Conservation (phyloP, 1,140 invertebrate species). For the Hesperophylax magnus region DNA sequence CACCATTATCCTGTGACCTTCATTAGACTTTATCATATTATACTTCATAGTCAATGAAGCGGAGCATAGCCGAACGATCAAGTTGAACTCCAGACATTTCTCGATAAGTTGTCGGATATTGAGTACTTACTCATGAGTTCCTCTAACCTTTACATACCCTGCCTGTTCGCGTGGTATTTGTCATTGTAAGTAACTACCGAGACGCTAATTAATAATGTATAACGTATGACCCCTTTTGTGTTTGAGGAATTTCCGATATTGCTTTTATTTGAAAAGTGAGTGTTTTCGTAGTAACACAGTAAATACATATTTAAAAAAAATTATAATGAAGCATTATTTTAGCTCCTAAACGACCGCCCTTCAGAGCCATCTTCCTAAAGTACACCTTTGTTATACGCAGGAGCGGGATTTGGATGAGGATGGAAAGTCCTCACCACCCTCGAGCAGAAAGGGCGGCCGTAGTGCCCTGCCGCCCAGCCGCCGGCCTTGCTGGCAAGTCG, state of each 20-base stretch:
- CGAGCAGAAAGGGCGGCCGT: not conserved
- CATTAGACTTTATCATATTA: too few relatives aligned
- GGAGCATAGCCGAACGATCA: too few relatives aligned
- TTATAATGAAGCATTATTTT: slow-evolving; percentile 5
- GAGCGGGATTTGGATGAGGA: not conserved
- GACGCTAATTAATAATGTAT: too few relatives aligned
- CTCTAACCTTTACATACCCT: too few relatives aligned
- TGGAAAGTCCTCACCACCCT: not conserved
- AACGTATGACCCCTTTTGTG: too few relatives aligned
- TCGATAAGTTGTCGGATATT: too few relatives aligned
- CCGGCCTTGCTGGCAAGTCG: not conserved
- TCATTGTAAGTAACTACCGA: too few relatives aligned
- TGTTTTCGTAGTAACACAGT: not conserved
- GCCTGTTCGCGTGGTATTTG: too few relatives aligned
- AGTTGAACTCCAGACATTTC: too few relatives aligned
- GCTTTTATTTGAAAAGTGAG: not conserved
- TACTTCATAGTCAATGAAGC: too few relatives aligned
- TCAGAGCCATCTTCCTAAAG: not conserved
- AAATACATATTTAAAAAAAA: not conserved
- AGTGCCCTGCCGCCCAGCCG: not conserved
- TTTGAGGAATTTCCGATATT: not conserved
- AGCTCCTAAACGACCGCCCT: slow-evolving; percentile 13
- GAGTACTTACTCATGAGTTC: too few relatives aligned
- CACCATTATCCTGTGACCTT: too few relatives aligned
- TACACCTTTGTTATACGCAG: slow-evolving; percentile 22